Evolutionary conservation across 1,140 invertebrate genomes (phyloP).

Genomic region (Trypoxylus dichotomus): DNA sequence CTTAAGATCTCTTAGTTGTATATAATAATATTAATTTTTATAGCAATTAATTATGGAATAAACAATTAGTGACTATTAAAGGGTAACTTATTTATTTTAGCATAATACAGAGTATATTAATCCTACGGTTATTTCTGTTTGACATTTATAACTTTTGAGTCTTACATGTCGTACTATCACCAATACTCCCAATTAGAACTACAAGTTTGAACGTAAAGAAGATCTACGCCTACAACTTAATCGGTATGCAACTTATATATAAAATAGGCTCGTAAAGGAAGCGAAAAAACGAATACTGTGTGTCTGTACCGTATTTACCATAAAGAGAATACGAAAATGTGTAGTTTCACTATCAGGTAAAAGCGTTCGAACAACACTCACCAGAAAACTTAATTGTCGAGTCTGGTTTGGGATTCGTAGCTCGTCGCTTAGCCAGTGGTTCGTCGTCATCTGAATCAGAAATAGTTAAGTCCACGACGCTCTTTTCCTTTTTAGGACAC

Average conservation of each 20-base stretch:
- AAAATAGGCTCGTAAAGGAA: not conserved
- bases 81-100: not conserved
- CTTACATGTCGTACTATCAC: not conserved
- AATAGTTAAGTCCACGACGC: conserved; percentile 50
- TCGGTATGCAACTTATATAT: not conserved
- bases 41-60: conserved; percentile 7
- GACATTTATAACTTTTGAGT: conserved; percentile 7
- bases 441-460: conserved; percentile 53
- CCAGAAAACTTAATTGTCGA: conserved; percentile 50
- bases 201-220: too few relatives aligned
- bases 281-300: not conserved
- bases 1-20: too few relatives aligned
- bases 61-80: not conserved
- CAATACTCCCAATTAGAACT: conserved; percentile 1
- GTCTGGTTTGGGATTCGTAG: conserved; percentile 50
- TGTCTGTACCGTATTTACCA: not conserved
- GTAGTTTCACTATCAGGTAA: not conserved
- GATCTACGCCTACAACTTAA: not conserved
- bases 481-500: conserved; percentile 36
- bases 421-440: conserved; percentile 49
- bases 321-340: not conserved
- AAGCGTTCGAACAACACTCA: conserved; percentile 30
- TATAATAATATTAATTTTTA: not conserved
- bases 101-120: not conserved
- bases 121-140: not conserved